Evolutionary conservation across 2,797 vertebrate species (phyloP), one percentile per base, ranked within the genome.

Genomic region (Limnodromus scolopaceus): DNA sequence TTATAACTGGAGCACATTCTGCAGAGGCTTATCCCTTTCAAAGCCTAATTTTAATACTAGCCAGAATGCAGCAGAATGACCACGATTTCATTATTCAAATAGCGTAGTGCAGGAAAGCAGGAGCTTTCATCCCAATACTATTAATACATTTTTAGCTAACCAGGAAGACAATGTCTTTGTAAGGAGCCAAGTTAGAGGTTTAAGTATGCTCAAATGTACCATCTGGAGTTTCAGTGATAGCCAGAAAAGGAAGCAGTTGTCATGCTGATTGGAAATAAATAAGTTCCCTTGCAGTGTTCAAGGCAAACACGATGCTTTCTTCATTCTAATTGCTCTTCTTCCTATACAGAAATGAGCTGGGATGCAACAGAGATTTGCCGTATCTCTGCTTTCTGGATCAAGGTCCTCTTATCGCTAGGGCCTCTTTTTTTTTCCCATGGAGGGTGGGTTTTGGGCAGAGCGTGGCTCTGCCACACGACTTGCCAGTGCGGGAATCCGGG

Each of bases 191-290:
- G 84, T 63, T 72, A 57, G 84, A 89, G 71, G 68, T 74, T 86
- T 60, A 28, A 88, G 88, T 49, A 82, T 20, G 66, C 76, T 93
- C 91, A 30, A 53, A 81, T 32, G 76, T 75, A 79, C 75, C 95
- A 96, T 97, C 97, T 98, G 95, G 91, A 96, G 77, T n/a, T 53
- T 11, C 80, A 24, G 72, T 2, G 83, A 96, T 60, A 93, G 86
- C 87, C 81, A 91, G 90, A 16, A 84, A 96, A 87, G 93, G 94
- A 93, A 96, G 91, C 74, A 60, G 75, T 81, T 55, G 48, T 82
- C 80, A 54, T 6, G 69, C 87, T 58, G 60, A 74, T 36, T 71
- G 90, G 76, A 64, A 85, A 89, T 41, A 92, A 95, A 32, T 57
- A 91, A 84, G 46, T 88, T 95, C 63, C 64, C 66, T 71, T 5